Base-by-base conservation (phyloP, 2,797 vertebrate species). In the Hippocampus kuda region DNA sequence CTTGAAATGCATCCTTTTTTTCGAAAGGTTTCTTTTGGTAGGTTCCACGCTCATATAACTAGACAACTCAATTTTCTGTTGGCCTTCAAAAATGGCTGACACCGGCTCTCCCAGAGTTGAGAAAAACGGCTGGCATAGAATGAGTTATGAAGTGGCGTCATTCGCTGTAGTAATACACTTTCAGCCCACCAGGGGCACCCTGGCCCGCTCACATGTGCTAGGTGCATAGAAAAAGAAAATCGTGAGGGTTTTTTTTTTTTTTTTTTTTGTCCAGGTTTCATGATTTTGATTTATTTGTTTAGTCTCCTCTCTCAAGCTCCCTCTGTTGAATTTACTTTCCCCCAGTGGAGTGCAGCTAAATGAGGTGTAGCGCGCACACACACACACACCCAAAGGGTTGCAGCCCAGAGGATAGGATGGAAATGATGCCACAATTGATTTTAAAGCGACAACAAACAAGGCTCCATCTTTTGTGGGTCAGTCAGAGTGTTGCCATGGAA, bases 231-330 rank as follows among this genome's bases (percentile, higher is more conserved):
- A 54, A n/a, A 70, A 79, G 75, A 65, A 65, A 83, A 86, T 82
- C 75, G 70, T 46, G 44, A 15, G 3, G 11, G 65, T 77, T 79
- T 79, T 77, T 78, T 72, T 68, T 70, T 79, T 81, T 77, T 77
- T 85, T 85, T 85, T 81, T 76, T 83, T 69, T 79, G n/a, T 12
- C 15, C 56, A 27, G 24, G 70, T 85, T 88, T 84, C 86, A 83
- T 78, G 77, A 79, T 79, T 90, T 87, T 90, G 87, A 91, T 90
- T 89, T 89, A 87, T 90, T 91, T 91, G 86, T 90, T 90, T 90
- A 86, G 88, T 88, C 78, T 83, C 78, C 12, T 83, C 72, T 69
- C 46, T 7, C 49, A 81, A 27, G 42, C 15, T 81, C 80, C 83
- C 27, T 67, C 78, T 69, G 69, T 77, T 86, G 80, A 86, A 86